phyloP scores from a whole-genome alignment of 2,888 invertebrate genomes.

The Pollenia griseotomentosa region DNA sequence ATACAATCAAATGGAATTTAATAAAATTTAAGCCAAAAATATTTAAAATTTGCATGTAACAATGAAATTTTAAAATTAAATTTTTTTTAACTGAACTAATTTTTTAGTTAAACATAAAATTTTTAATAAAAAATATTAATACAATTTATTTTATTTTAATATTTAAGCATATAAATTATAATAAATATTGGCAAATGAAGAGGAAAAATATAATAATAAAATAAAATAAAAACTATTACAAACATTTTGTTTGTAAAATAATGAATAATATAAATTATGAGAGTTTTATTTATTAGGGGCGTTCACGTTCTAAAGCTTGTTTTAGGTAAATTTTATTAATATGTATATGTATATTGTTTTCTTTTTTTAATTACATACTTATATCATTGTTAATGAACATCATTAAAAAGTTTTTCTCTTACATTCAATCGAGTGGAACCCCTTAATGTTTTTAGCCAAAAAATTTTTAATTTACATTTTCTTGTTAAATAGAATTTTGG shows the following conservation, averaged over 20 bases:
- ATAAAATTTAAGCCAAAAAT: constrained; percentile 5
- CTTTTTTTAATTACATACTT: too few species aligned
- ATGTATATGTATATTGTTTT: neutral
- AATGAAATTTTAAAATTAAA: neutral
- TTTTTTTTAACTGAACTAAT: neutral
- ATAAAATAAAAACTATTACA: constrained; percentile 28
- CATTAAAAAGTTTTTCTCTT: too few species aligned
- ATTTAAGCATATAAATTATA: constrained; percentile 62
- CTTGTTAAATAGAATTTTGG: neutral
- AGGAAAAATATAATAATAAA: constrained; percentile 37
- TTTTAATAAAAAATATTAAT: constrained; percentile 40
- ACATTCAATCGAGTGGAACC: neutral
- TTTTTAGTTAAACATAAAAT: constrained; percentile 38
- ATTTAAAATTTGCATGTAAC: constrained; percentile 5
- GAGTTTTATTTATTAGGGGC: constrained; percentile 4
- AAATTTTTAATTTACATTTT: neutral
- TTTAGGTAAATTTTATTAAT: neutral
- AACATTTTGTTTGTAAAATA: constrained; percentile 12
- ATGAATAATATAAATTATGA: constrained; percentile 6
- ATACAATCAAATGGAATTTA: constrained; percentile 13
- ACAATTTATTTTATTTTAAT: constrained; percentile 67
- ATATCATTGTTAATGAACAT: too few species aligned
- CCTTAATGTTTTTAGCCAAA: neutral
- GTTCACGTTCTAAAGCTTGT: too few species aligned
- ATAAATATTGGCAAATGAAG: constrained; percentile 75